Evolutionary conservation across 2,113 vertebrate species (phyloP).

Genomic region (Oxygymnocypris stewartii): DNA sequence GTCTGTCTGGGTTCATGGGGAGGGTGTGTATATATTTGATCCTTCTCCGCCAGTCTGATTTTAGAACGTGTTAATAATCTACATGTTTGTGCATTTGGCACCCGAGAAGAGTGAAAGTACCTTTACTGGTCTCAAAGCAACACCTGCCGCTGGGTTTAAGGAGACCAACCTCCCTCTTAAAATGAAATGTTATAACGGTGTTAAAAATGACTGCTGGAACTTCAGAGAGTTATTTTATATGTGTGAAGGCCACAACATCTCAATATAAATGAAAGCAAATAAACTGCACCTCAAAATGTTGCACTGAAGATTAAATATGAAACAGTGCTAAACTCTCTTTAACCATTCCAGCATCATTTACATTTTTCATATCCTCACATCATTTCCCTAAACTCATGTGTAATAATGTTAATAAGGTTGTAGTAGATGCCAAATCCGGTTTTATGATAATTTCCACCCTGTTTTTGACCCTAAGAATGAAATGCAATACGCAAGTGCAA

Average conservation of each 20-base stretch:
- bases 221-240: neutral
- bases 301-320: neutral
- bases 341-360: neutral
- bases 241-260: neutral
- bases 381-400: neutral
- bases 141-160: neutral
- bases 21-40: neutral
- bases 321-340: neutral
- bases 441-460: neutral
- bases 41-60: constrained; percentile 31
- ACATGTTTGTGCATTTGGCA: neutral
- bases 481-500: neutral
- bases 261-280: neutral
- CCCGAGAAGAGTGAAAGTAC: neutral
- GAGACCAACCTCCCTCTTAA: neutral
- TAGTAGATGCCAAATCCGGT: neutral
- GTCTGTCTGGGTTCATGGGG: neutral
- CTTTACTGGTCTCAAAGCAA: neutral
- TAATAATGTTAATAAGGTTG: neutral
- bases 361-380: neutral
- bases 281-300: neutral
- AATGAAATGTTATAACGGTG: neutral
- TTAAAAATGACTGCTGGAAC: neutral
- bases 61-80: constrained; percentile 22
- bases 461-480: neutral